Conservation (phyloP, 2,797 vertebrate species). For the Clarias fuscus region DNA sequence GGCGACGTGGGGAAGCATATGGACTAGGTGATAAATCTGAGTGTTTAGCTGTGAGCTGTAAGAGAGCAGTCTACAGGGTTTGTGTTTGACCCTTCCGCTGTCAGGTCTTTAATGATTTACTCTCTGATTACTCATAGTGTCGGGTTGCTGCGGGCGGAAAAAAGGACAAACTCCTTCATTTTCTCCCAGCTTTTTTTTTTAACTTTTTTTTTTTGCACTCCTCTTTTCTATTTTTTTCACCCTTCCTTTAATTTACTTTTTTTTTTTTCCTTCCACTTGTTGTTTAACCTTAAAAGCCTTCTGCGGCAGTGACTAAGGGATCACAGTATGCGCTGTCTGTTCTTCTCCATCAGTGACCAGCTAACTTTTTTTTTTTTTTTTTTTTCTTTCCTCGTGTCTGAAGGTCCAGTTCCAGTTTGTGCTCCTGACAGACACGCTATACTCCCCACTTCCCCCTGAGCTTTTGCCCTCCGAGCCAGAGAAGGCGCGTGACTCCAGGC, state of each 20-base stretch:
- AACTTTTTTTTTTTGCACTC: too few species aligned
- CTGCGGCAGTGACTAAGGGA: not conserved
- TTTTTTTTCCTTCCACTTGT: conserved; percentile 42
- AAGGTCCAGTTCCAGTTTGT: conserved; percentile 99
- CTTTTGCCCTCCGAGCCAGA: conserved; percentile 83
- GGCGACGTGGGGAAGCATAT: conserved; percentile 21
- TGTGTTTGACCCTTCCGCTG: conserved; percentile 33
- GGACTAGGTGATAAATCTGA: conserved; percentile 10
- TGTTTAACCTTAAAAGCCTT: conserved; percentile 42
- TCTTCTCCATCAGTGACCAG: not conserved
- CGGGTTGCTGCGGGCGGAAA: conserved; percentile 12
- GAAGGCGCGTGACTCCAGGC: conserved; percentile 74
- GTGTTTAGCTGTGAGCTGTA: not conserved
- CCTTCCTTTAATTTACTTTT: conserved; percentile 55
- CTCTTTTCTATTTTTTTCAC: conserved; percentile 42
- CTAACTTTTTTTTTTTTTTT: conserved; percentile 57
- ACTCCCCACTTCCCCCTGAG: conserved; percentile 92
- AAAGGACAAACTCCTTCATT: conserved; percentile 38
- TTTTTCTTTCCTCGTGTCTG: conserved; percentile 61
- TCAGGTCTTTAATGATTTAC: conserved; percentile 59
- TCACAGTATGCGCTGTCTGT: not conserved
- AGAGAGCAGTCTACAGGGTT: not conserved
- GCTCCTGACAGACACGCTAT: conserved; percentile 92
- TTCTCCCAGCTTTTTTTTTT: conserved; percentile 14
- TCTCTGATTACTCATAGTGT: conserved; percentile 40